A percentile compares a stretch with the other conserved stretches of the same genome.
These are phyloP conservation scores for Copidosoma aretas DNA, from an alignment of 2,888 invertebrate genomes.

Conservation along the genomic window DNA sequence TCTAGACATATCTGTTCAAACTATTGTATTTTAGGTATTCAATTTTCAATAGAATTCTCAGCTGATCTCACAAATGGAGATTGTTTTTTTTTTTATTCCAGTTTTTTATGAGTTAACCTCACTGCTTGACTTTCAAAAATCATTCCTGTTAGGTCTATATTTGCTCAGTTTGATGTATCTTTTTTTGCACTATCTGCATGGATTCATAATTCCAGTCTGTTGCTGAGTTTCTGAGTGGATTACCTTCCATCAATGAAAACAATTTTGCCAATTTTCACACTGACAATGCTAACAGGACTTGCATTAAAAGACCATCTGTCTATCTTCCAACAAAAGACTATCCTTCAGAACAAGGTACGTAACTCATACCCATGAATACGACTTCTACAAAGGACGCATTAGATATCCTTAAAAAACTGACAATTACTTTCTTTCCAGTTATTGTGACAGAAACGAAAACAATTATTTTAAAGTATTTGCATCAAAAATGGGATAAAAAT, in stretches of 20 bases:
- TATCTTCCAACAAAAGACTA: slow-evolving; percentile 92
- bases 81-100: neutral
- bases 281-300: slow-evolving; percentile 81
- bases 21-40: neutral
- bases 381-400: neutral
- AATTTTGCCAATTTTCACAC: slow-evolving; percentile 92
- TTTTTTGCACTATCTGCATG: slow-evolving; percentile 47
- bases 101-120: slow-evolving; percentile 3
- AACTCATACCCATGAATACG: neutral
- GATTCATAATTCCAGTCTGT: slow-evolving; percentile 71
- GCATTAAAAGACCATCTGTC: slow-evolving; percentile 86
- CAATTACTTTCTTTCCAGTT: slow-evolving; percentile 68
- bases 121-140: too few relatives aligned
- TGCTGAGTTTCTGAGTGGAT: slow-evolving; percentile 87
- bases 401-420: neutral
- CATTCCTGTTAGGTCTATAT: too few relatives aligned
- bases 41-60: neutral
- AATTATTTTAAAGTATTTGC: slow-evolving; percentile 89
- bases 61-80: neutral
- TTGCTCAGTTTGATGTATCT: neutral
- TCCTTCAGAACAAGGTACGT: slow-evolving; percentile 86
- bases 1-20: neutral
- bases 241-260: slow-evolving; percentile 88
- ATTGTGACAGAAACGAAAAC: slow-evolving; percentile 96
- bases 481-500: slow-evolving; percentile 96